A percentile compares a stretch with the other conserved stretches of the same genome.
These are phyloP conservation scores for Cavia aperea DNA, from an alignment of 2,113 vertebrate species.

Conservation along the genomic window DNA sequence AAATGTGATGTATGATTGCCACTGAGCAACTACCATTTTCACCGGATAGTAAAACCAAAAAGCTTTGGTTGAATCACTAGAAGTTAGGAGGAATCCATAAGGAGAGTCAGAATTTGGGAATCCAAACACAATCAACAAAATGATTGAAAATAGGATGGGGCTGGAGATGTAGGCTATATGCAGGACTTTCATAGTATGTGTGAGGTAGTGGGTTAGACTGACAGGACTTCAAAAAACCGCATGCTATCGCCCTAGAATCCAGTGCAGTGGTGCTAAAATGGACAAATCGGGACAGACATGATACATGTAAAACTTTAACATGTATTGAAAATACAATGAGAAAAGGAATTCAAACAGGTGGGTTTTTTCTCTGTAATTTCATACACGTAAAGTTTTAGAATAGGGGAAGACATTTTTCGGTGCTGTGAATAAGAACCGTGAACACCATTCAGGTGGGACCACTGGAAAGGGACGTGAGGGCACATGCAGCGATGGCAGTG, in stretches of 20 bases:
- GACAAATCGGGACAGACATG: neutral
- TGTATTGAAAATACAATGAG: neutral
- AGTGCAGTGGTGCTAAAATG: neutral
- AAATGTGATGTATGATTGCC: neutral
- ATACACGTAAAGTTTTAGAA: neutral
- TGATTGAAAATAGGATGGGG: neutral
- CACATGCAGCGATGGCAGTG: neutral
- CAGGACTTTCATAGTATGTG: neutral
- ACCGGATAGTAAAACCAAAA: neutral
- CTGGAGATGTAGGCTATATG: neutral
- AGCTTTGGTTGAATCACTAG: neutral
- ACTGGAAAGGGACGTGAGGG: neutral
- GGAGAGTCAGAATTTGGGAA: neutral
- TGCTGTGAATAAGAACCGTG: neutral
- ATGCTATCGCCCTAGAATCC: neutral
- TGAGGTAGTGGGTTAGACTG: neutral
- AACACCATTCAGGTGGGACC: neutral
- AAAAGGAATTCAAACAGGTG: neutral
- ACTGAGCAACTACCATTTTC: neutral
- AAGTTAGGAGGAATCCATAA: neutral
- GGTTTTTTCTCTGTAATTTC: neutral
- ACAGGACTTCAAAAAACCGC: neutral
- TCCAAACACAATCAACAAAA: neutral
- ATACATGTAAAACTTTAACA: neutral
- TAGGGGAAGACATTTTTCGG: neutral